Conservation (phyloP, 2,797 vertebrate species). For the Myotis vivesi region DNA sequence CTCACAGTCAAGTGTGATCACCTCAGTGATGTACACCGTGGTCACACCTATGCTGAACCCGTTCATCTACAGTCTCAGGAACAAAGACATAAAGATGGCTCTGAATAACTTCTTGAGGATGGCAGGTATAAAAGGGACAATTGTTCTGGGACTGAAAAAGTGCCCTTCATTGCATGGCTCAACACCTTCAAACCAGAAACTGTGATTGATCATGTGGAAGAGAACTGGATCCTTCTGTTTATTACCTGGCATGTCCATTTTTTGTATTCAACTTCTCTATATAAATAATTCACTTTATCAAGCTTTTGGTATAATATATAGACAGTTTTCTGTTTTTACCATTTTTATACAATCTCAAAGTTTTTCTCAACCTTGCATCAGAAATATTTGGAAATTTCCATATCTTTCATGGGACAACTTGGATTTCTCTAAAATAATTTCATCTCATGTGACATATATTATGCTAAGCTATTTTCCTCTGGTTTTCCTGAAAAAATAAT, state of each 20-base stretch:
- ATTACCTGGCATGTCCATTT: not conserved
- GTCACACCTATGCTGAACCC: not conserved
- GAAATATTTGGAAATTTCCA: not conserved
- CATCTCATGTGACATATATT: not conserved
- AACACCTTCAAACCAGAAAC: not conserved
- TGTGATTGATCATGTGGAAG: not conserved
- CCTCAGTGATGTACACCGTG: not conserved
- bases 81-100: not conserved
- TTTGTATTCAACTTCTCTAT: not conserved
- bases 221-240: not conserved
- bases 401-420: not conserved
- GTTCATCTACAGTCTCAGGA: not conserved
- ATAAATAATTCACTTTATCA: not conserved
- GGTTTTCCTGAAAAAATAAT: not conserved
- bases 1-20: not conserved
- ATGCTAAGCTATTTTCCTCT: not conserved
- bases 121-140: not conserved
- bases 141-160: not conserved
- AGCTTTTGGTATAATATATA: not conserved
- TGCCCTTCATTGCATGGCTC: accelerated
- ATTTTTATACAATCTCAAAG: not conserved
- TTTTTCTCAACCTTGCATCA: not conserved
- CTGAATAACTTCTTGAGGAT: not conserved
- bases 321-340: not conserved
- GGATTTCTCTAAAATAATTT: not conserved